Conservation (phyloP, 2,888 invertebrate species). For the Melieria picta region DNA sequence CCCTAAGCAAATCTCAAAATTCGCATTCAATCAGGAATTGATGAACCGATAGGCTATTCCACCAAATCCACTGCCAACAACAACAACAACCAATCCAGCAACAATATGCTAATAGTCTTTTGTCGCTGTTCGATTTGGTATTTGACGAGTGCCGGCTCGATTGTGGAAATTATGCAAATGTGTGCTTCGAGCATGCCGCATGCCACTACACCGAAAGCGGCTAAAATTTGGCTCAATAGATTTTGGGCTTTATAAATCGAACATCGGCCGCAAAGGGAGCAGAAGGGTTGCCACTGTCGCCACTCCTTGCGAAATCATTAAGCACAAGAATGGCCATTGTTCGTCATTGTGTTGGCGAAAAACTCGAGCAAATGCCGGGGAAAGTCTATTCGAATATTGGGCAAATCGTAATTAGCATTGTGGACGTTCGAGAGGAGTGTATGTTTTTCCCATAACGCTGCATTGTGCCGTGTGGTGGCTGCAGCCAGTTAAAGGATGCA, state of each 20-base stretch:
- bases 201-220: too few relatives aligned
- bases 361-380: neutral
- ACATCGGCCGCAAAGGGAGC: neutral
- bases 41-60: constrained; percentile 1
- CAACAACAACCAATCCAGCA: too few relatives aligned
- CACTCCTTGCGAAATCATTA: constrained; percentile 27
- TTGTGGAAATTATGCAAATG: constrained; percentile 22
- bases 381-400: constrained; percentile 1
- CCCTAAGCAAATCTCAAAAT: constrained; percentile 9
- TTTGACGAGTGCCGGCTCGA: too few relatives aligned
- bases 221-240: constrained; percentile 13
- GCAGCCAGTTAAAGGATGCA: neutral
- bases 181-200: too few relatives aligned
- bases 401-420: constrained; percentile 30
- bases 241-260: constrained; percentile 30
- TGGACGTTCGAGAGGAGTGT: constrained; percentile 10
- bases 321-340: constrained; percentile 28
- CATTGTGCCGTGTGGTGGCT: neutral
- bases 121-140: too few relatives aligned
- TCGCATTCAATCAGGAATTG: constrained; percentile 19
- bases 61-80: too few relatives aligned
- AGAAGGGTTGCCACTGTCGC: too few relatives aligned
- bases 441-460: neutral
- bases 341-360: constrained; percentile 31
- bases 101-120: too few relatives aligned